phyloP scores from a whole-genome alignment of 2,888 invertebrate genomes.

The Gandaritis pyraliata region DNA sequence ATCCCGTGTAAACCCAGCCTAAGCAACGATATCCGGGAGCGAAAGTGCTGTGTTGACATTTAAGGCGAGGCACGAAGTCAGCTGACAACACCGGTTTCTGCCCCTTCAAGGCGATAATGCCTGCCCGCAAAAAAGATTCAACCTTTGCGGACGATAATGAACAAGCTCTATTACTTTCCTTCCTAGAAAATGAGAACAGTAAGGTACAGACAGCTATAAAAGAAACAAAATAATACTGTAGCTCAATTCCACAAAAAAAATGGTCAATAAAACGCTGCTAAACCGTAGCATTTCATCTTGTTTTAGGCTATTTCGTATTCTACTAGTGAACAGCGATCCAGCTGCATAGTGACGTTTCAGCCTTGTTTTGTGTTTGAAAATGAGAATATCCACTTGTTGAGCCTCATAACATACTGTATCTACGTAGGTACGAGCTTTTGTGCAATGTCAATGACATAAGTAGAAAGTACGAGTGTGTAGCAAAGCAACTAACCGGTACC shows the following conservation, averaged over 20 bases:
- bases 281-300: too few species aligned
- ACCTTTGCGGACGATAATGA: slow-evolving; percentile 7
- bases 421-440: slow-evolving; percentile 30
- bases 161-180: slow-evolving; percentile 5
- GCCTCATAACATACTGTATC: slow-evolving; percentile 41
- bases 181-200: slow-evolving; percentile 2
- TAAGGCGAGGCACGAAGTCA: slow-evolving; percentile 38
- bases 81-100: slow-evolving; percentile 42
- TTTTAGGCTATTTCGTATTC: too few species aligned
- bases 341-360: too few species aligned
- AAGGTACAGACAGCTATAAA: too few species aligned
- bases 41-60: slow-evolving; percentile 59
- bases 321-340: too few species aligned
- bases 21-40: slow-evolving; percentile 44
- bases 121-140: slow-evolving; percentile 21
- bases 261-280: too few species aligned
- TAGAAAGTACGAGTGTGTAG: slow-evolving; percentile 62
- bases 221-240: too few species aligned
- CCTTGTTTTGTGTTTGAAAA: too few species aligned
- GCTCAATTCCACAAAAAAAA: too few species aligned
- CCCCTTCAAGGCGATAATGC: slow-evolving; percentile 41
- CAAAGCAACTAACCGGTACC: slow-evolving; percentile 46
- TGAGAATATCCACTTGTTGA: too few species aligned
- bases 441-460: slow-evolving; percentile 66
- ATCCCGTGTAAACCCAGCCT: slow-evolving; percentile 1